A percentile compares a stretch with the other conserved stretches of the same genome.
These are phyloP conservation scores for Diglossa cyanea DNA, from an alignment of 2,797 vertebrate species.

Conservation along the genomic window DNA sequence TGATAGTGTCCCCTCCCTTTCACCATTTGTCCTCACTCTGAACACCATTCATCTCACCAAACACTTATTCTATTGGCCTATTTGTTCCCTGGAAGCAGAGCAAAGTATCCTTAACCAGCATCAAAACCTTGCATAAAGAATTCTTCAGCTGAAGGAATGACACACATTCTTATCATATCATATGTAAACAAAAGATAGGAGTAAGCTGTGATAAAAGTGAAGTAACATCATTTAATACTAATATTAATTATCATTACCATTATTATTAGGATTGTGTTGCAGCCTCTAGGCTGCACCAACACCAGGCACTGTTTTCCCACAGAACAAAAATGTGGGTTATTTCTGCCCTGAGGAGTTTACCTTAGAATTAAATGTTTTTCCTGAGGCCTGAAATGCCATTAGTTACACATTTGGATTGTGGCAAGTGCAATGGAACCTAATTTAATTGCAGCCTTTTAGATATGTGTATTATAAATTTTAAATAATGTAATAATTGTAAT, in stretches of 20 bases:
- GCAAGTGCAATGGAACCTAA: not conserved
- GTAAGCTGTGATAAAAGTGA: not conserved
- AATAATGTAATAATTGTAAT: slow-evolving; percentile 3
- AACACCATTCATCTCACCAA: not conserved
- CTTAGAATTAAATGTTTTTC: not conserved
- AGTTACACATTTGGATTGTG: not conserved
- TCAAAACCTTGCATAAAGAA: not conserved
- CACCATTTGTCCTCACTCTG: not conserved
- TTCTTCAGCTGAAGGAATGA: not conserved
- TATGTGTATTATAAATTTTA: not conserved
- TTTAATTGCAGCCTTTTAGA: not conserved
- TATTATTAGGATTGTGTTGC: not conserved
- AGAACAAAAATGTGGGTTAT: not conserved
- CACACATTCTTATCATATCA: not conserved
- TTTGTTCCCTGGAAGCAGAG: not conserved
- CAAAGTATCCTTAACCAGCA: not conserved
- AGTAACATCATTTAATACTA: not conserved
- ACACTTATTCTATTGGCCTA: not conserved
- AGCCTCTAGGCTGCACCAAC: not conserved
- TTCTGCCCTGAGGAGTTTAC: not conserved
- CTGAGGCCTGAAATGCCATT: not conserved
- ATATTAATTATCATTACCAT: not conserved
- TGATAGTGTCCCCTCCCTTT: not conserved
- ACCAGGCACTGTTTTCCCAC: not conserved
- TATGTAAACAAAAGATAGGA: not conserved